Conservation (phyloP, 1,140 invertebrate species). For the Arctopsyche grandis region DNA sequence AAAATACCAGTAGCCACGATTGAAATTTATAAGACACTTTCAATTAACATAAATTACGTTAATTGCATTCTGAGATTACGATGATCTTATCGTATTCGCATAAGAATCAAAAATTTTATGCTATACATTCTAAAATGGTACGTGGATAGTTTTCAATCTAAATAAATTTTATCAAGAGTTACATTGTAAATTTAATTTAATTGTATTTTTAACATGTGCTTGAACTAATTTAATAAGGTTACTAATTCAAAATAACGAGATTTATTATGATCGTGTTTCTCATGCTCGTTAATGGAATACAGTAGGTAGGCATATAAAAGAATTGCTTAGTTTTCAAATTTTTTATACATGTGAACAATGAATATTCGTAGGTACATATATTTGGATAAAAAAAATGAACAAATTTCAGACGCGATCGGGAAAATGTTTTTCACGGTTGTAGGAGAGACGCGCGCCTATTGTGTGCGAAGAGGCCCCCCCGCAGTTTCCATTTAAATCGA, state of each 20-base stretch:
- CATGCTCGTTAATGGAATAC: neutral
- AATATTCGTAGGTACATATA: neutral
- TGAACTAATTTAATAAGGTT: neutral
- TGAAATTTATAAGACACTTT: slow-evolving; percentile 31
- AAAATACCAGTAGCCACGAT: slow-evolving; percentile 17
- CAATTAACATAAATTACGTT: slow-evolving; percentile 24
- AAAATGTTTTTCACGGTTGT: slow-evolving; percentile 15
- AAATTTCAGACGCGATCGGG: neutral
- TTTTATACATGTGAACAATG: neutral
- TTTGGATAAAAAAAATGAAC: no score
- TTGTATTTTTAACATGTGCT: neutral
- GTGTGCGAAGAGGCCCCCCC: slow-evolving; percentile 7
- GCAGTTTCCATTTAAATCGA: slow-evolving; percentile 39
- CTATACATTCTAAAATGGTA: neutral
- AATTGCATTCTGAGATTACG: slow-evolving; percentile 24
- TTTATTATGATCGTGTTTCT: neutral
- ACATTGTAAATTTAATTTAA: neutral
- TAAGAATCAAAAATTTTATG: neutral
- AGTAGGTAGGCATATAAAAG: neutral
- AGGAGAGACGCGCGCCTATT: slow-evolving; percentile 12
- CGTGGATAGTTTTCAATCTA: neutral
- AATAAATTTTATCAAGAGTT: neutral
- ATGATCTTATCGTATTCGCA: neutral
- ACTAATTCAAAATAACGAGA: neutral
- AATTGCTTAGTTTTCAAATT: neutral